Percentiles rank a stretch among this genome's conserved stretches.
Conservation (phyloP, 2,888 invertebrate genomes). For the Trachelus iudaicus region DNA sequence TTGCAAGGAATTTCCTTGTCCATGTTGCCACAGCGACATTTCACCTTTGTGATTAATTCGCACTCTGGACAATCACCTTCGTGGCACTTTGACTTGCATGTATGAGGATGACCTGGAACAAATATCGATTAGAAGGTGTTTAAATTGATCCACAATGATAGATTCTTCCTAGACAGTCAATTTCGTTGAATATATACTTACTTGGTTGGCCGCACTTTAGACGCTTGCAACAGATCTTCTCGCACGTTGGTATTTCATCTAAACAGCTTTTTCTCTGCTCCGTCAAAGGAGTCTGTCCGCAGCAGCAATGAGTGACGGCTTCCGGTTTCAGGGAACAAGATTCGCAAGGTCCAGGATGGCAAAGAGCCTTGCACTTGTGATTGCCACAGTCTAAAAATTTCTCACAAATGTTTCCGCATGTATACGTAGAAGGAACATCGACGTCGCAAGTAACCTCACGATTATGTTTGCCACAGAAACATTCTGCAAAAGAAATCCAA, state of each 20-base stretch:
- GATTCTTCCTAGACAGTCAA: not conserved
- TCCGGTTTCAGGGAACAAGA: slow-evolving; percentile 74
- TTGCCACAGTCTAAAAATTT: slow-evolving; percentile 74
- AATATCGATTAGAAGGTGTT: not conserved
- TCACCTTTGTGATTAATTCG: slow-evolving; percentile 77
- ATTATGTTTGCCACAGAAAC: slow-evolving; percentile 76
- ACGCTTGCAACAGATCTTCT: slow-evolving; percentile 68
- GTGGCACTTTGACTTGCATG: slow-evolving; percentile 77
- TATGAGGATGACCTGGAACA: slow-evolving; percentile 71
- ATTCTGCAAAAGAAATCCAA: slow-evolving; percentile 66
- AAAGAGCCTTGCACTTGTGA: slow-evolving; percentile 76
- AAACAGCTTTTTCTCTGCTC: slow-evolving; percentile 76
- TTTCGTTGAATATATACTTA: slow-evolving; percentile 39
- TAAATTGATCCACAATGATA: not conserved
- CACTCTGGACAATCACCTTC: slow-evolving; percentile 83
- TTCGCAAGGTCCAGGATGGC: slow-evolving; percentile 77
- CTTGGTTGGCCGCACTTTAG: slow-evolving; percentile 65
- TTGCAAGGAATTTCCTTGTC: slow-evolving; percentile 83
- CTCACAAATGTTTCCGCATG: slow-evolving; percentile 74
- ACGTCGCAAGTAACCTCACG: slow-evolving; percentile 74
- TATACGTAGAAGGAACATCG: slow-evolving; percentile 68
- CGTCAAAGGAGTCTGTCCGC: slow-evolving; percentile 74
- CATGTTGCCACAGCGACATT: slow-evolving; percentile 88
- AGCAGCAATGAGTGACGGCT: slow-evolving; percentile 77
- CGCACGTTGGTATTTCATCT: slow-evolving; percentile 87